Conservation (phyloP, 2,888 invertebrate species). For the Spialia ferax region DNA sequence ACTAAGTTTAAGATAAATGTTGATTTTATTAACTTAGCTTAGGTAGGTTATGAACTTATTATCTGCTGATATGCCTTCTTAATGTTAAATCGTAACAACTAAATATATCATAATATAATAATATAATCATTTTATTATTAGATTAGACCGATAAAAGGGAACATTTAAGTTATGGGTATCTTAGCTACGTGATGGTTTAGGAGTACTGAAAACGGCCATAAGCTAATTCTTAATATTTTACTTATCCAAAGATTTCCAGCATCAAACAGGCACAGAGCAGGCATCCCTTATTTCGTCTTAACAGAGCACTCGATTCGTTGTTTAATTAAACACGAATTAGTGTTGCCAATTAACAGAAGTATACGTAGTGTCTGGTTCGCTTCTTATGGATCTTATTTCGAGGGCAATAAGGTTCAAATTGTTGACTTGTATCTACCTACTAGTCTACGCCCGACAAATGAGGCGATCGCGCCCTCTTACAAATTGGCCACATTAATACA, state of each 20-base stretch:
- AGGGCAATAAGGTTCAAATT: conserved; percentile 40
- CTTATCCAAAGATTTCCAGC: background rate
- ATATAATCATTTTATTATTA: too few relatives aligned
- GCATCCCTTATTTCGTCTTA: conserved; percentile 43
- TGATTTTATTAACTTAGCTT: too few relatives aligned
- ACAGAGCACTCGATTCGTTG: conserved; percentile 40
- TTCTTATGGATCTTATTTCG: conserved; percentile 41
- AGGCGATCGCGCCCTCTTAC: conserved; percentile 80
- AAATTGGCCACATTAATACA: conserved; percentile 83
- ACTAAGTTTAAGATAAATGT: too few relatives aligned
- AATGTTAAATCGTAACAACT: too few relatives aligned
- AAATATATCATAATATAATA: too few relatives aligned
- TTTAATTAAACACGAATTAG: conserved; percentile 77
- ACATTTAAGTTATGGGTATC: too few relatives aligned
- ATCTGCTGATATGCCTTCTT: too few relatives aligned
- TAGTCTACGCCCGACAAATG: conserved; percentile 65
- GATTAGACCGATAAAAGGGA: too few relatives aligned
- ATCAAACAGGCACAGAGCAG: conserved; percentile 50
- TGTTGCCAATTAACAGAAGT: conserved; percentile 63
- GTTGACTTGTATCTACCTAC: conserved; percentile 41
- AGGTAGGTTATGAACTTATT: too few relatives aligned
- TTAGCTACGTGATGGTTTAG: too few relatives aligned
- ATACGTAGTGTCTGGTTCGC: conserved; percentile 42
- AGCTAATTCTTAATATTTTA: too few relatives aligned
- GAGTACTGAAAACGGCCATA: too few relatives aligned